These are phyloP conservation scores for Achroia grisella DNA, from an alignment of 1,140 invertebrate genomes.

Conservation along the genomic window DNA sequence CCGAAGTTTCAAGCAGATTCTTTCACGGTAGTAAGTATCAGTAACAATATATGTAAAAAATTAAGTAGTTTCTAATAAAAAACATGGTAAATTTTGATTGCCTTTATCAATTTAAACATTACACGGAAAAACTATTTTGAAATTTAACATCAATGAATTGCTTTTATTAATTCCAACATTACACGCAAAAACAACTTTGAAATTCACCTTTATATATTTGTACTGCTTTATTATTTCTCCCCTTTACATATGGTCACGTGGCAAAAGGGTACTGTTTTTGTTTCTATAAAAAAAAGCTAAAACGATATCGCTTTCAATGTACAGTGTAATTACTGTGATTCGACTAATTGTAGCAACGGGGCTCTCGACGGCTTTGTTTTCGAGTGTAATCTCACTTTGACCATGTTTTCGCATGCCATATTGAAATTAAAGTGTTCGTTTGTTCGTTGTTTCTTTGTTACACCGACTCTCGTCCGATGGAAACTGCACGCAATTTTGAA, in stretches of 20 bases:
- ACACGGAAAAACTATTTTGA: no score
- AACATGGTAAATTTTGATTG: no score
- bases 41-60: no score
- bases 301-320: constrained; percentile 64
- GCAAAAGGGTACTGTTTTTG: constrained; percentile 46
- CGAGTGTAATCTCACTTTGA: constrained; percentile 50
- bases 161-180: no score
- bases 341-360: constrained; percentile 55
- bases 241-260: constrained; percentile 37
- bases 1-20: no score
- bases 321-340: constrained; percentile 55
- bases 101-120: no score
- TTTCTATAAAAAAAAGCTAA: constrained; percentile 43
- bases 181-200: no score
- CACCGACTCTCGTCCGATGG: constrained; percentile 3
- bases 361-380: constrained; percentile 46
- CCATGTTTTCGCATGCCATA: constrained; percentile 56
- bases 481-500: constrained; percentile 11
- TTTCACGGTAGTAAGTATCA: no score
- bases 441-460: constrained; percentile 22
- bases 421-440: constrained; percentile 48
- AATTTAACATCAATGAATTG: no score
- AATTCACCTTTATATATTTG: no score
- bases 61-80: no score
- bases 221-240: no score